Evolutionary conservation across 2,888 invertebrate genomes (phyloP), one percentile per base, ranked within the genome.

Genomic region (Litoditis marina): DNA sequence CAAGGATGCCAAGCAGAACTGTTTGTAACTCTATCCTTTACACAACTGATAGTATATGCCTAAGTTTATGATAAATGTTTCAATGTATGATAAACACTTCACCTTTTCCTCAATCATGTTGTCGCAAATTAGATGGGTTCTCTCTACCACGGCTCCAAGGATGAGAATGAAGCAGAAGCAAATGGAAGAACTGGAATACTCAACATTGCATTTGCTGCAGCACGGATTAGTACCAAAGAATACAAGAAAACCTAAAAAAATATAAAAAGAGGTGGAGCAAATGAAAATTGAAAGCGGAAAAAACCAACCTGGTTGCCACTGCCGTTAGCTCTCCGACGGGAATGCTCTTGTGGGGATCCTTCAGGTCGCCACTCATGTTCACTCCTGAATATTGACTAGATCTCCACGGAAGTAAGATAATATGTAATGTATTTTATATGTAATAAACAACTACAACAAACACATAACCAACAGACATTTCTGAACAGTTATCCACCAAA

Each of bases 281-380:
- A n/a, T n/a, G n/a, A n/a, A n/a, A 25, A 22, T 16, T 13, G 19
- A 47, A 50, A 50, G 19, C 7, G 19, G 6, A 7, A n/a, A n/a
- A 5, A 22, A 19, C 49, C 16, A 7, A 92, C 92, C 92, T 92
- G 57, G 92, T 91, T 64, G 90, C 89, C 71, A 95, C 89, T 50
- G 95, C 94, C 42, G 93, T 91, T 58, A 96, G 85, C 2, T 94
- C 93, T 16, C 95, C 95, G 84, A 91, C 90, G 0, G 95, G 94
- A 82, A 95, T 95, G 84, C 93, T 92, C 46, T 89, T 88, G 5
- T 92, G 91, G 1, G 95, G 95, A 75, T 93, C 90, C 75, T 89
- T 88, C 61, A 96, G 87, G 84, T 96, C 95, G 16, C 94, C 94
- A 83, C 94, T 93, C 95, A 96, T 96, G 83, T 96, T 96, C 77